Evolutionary conservation across 2,113 vertebrate species (phyloP).

Genomic region (Pithys albifrons): DNA sequence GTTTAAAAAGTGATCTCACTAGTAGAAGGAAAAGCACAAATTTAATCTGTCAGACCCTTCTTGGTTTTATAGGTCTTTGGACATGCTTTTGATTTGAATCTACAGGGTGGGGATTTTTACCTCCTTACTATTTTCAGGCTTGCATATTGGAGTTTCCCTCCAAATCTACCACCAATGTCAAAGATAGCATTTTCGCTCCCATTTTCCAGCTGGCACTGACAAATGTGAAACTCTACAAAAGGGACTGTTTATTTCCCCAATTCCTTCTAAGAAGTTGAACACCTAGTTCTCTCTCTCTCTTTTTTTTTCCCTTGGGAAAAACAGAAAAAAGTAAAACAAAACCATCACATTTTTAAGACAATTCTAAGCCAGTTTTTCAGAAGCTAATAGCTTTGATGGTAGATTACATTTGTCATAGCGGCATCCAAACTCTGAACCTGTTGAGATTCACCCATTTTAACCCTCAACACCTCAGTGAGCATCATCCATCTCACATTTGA

Average conservation of each 20-base stretch:
- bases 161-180: not conserved
- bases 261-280: not conserved
- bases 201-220: not conserved
- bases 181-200: not conserved
- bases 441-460: slow-evolving; percentile 60
- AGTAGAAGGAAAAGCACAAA: not conserved
- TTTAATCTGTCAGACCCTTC: not conserved
- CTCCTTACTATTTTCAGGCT: not conserved
- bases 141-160: not conserved
- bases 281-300: not conserved
- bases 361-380: not conserved
- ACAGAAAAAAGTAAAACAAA: not conserved
- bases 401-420: not conserved
- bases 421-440: slow-evolving; percentile 23
- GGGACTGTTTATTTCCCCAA: not conserved
- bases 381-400: not conserved
- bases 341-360: fast-evolving
- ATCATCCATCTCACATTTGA: slow-evolving; percentile 42
- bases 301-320: not conserved
- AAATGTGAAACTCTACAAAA: not conserved
- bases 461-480: slow-evolving; percentile 26
- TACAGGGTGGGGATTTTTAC: not conserved
- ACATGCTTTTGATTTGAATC: slow-evolving; percentile 15
- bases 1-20: not conserved
- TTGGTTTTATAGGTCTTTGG: not conserved